Base-by-base conservation (phyloP, 2,113 vertebrate genomes). In the Chascanopsetta lugubris region DNA sequence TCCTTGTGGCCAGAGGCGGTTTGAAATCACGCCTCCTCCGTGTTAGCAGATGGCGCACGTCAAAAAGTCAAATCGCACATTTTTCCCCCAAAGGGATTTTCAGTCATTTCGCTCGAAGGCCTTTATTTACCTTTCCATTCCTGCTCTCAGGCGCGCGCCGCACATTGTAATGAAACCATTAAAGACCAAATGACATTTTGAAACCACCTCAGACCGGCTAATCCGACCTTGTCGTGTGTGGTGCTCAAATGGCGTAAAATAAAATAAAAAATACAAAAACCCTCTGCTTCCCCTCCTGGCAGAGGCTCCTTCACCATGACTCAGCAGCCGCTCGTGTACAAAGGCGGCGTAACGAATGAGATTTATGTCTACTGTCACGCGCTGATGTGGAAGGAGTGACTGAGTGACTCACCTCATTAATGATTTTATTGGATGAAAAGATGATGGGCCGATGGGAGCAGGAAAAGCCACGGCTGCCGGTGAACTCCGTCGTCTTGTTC, bases 391-490 rank as follows among this genome's bases (percentile, higher is more conserved):
- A 53, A 27, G n/a, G 63, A 69, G 66, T 53, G 75, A 71, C 60
- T 77, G 51, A 25, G 22, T 34, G 70, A 75, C 61, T 80, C 73
- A 72, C 61, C 79, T 82, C 69, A 77, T 86, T 84, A 85, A 74
- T 72, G 69, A 77, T 69, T 70, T 76, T 69, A 82, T 80, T 80
- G 77, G 74, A 56, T 72, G 43, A 67, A 69, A 54, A 73, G 63
- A 18, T 61, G 73, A 87, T 65, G 69, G 61, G 66, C 49, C 51
- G 60, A 38, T 27, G 59, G 58, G 75, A 63, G 49, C n/a, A 55
- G 49, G 57, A 61, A 36, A 64, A 55, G 51, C 34, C 5, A 47
- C 60, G 59, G 65, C 51, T 51, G 15, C 27, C 55, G 22, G 59
- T 67, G 53, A 65, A 60, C 60, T 68, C 59, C 7, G 18, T 18